phyloP scores from a whole-genome alignment of 1,140 invertebrate species.

The Cecropterus lyciades region DNA sequence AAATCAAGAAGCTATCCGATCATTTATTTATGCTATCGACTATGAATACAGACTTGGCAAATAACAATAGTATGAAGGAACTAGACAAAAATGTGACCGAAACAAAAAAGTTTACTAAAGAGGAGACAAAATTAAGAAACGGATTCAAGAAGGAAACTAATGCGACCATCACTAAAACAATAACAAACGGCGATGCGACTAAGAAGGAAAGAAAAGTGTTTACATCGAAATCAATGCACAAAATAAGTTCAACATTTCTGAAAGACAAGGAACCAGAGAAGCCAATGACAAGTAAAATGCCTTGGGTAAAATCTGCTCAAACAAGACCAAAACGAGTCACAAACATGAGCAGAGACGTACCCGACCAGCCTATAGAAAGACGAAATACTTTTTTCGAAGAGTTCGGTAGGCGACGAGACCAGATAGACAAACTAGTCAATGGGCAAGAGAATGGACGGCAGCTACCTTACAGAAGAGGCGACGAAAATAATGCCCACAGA shows the following conservation, averaged over 20 bases:
- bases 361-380: constrained; percentile 85
- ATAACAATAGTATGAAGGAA: constrained; percentile 79
- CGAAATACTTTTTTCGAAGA: constrained; percentile 85
- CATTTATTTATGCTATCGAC: constrained; percentile 89
- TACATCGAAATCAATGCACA: constrained; percentile 70
- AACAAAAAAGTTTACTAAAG: constrained; percentile 52
- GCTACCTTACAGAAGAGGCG: constrained; percentile 75
- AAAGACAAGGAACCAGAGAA: constrained; percentile 66
- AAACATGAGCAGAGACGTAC: constrained; percentile 86
- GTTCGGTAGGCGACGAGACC: constrained; percentile 76
- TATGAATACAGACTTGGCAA: constrained; percentile 86
- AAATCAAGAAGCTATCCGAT: constrained; percentile 91
- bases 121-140: constrained; percentile 66
- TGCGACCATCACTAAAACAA: constrained; percentile 53
- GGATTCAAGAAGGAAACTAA: constrained; percentile 71
- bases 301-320: constrained; percentile 76
- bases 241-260: constrained; percentile 67
- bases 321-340: constrained; percentile 86
- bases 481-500: constrained; percentile 85
- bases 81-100: constrained; percentile 71
- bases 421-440: constrained; percentile 77
- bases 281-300: constrained; percentile 80
- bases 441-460: constrained; percentile 68
- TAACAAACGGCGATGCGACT: constrained; percentile 69
- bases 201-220: constrained; percentile 66